Percentiles rank a stretch among this genome's conserved stretches.
Evolutionary conservation across 2,113 vertebrate species (phyloP).

Genomic region (Coreoperca whiteheadi): DNA sequence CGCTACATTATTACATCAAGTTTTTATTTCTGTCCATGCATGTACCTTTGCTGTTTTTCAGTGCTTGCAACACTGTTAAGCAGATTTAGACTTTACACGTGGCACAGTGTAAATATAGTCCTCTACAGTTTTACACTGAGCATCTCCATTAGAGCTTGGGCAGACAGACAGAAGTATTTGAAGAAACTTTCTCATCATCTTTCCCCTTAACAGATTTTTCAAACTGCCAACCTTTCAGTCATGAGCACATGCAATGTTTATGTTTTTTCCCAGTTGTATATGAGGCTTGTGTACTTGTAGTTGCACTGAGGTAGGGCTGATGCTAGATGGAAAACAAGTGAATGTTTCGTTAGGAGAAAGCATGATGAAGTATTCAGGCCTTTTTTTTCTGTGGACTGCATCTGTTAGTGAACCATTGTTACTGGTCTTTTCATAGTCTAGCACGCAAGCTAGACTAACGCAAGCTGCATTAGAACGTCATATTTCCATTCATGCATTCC

Average conservation of each 20-base stretch:
- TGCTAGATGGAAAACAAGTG: constrained; percentile 37
- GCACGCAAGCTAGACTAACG: constrained; percentile 10
- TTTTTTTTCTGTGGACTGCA: not conserved
- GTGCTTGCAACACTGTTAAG: not conserved
- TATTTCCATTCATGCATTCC: not conserved
- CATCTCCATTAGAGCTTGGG: constrained; percentile 3
- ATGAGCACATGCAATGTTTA: constrained; percentile 25
- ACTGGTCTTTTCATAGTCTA: not conserved
- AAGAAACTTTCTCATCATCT: constrained; percentile 11
- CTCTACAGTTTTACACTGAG: not conserved
- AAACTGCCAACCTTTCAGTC: constrained; percentile 4
- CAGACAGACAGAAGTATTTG: constrained; percentile 10
- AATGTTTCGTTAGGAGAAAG: constrained; percentile 39
- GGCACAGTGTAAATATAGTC: not conserved
- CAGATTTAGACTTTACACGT: not conserved
- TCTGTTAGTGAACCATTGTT: constrained; percentile 28
- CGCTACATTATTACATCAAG: not conserved
- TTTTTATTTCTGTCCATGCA: not conserved
- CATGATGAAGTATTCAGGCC: constrained; percentile 52
- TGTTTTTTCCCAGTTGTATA: constrained; percentile 3
- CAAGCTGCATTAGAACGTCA: not conserved
- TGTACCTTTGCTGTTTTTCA: not conserved
- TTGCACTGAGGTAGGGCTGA: not conserved
- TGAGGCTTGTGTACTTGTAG: constrained; percentile 1
- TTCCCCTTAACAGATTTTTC: not conserved